Evolutionary conservation across 2,888 invertebrate species (phyloP).

Genomic region (Octodonta nipae): DNA sequence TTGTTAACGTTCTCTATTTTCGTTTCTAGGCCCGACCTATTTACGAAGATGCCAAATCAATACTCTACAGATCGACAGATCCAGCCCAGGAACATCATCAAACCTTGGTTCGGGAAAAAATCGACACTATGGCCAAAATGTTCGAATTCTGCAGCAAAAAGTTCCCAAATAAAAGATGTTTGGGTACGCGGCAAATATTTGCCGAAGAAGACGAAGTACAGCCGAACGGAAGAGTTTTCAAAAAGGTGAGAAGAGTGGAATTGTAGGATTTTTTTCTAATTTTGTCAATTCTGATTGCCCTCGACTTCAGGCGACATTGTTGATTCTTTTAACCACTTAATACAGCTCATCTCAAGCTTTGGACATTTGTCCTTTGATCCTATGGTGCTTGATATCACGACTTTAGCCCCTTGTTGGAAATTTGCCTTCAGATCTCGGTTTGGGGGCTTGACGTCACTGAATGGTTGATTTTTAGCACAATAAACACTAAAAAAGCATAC

Average conservation of each 20-base stretch:
- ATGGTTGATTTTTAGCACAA: no score
- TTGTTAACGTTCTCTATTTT: constrained; percentile 5
- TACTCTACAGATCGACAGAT: constrained; percentile 62
- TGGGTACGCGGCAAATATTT: constrained; percentile 81
- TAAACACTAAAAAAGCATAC: no score
- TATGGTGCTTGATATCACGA: no score
- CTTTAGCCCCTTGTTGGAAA: no score
- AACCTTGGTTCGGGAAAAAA: constrained; percentile 58
- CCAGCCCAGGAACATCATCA: constrained; percentile 58
- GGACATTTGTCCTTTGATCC: no score
- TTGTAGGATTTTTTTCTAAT: no score
- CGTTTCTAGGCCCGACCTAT: constrained; percentile 54
- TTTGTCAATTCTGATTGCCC: no score
- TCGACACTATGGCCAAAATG: constrained; percentile 73
- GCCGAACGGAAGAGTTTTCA: constrained; percentile 86
- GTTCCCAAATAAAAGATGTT: constrained; percentile 60
- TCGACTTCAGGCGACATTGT: no score
- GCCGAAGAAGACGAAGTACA: constrained; percentile 90
- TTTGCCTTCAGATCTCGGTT: no score
- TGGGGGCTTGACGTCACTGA: no score
- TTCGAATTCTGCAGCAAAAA: constrained; percentile 63
- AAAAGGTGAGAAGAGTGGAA: constrained; percentile 81
- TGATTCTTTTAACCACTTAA: no score
- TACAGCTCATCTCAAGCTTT: no score
- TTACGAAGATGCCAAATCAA: constrained; percentile 46